Evolutionary conservation across 2,888 invertebrate genomes (phyloP).

Genomic region (Gortyna flavago): DNA sequence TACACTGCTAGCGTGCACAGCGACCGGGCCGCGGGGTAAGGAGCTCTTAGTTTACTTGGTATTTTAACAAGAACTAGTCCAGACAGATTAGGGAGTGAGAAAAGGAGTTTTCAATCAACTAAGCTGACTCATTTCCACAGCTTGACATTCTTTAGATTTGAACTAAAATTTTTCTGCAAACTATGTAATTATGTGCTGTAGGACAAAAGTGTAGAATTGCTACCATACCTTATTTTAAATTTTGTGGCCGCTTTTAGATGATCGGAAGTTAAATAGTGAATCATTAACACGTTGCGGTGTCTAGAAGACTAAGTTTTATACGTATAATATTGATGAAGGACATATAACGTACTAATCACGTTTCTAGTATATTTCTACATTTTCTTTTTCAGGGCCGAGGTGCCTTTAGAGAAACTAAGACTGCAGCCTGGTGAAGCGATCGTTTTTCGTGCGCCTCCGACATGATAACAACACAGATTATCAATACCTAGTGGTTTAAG

Average conservation of each 20-base stretch:
- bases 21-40: conserved; percentile 74
- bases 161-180: background rate
- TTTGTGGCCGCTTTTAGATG: background rate
- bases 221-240: background rate
- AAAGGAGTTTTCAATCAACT: background rate
- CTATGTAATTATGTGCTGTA: background rate
- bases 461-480: conserved; percentile 32
- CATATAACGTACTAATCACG: background rate
- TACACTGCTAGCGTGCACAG: conserved; percentile 80
- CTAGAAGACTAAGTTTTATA: background rate
- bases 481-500: background rate
- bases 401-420: conserved; percentile 64
- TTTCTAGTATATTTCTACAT: background rate
- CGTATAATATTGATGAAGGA: background rate
- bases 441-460: conserved; percentile 69
- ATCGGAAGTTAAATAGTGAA: background rate
- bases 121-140: background rate
- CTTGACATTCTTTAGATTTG: background rate
- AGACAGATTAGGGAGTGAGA: background rate
- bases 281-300: background rate
- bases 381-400: conserved; percentile 64
- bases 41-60: background rate
- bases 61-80: background rate
- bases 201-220: background rate
- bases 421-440: conserved; percentile 77